Percentiles rank a stretch among this genome's conserved stretches.
These are phyloP conservation scores for Zosterops hypoxanthus DNA, from an alignment of 2,113 vertebrate genomes.

Conservation along the genomic window DNA sequence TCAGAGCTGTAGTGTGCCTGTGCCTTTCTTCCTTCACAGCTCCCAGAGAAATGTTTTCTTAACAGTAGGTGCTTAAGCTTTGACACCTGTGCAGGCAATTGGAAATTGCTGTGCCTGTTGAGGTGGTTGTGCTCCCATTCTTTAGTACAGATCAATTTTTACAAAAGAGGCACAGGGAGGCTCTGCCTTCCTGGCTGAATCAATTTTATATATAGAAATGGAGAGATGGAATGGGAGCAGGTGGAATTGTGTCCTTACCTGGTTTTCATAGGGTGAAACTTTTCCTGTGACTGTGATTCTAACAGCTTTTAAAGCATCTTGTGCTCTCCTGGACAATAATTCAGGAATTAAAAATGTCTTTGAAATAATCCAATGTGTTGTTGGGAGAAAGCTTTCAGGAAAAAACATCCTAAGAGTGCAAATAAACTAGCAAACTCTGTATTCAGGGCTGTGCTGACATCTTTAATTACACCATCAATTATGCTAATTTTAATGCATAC, in stretches of 20 bases:
- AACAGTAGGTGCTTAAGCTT: not conserved
- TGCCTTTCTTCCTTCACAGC: not conserved
- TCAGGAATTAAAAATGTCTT: not conserved
- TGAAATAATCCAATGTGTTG: not conserved
- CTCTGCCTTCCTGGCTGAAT: not conserved
- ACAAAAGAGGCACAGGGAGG: not conserved
- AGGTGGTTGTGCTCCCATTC: not conserved
- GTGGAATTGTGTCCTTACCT: not conserved
- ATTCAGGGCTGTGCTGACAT: constrained; percentile 25
- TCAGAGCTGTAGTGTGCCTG: not conserved
- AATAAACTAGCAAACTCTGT: not conserved
- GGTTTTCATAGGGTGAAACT: not conserved
- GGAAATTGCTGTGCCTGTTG: not conserved
- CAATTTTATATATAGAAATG: not conserved
- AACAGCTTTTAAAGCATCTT: not conserved
- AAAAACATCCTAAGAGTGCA: not conserved
- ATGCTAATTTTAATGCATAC: constrained; percentile 59
- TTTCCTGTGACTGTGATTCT: not conserved
- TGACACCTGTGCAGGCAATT: not conserved
- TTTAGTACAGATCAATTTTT: not conserved
- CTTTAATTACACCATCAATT: constrained; percentile 54
- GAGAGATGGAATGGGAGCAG: not conserved
- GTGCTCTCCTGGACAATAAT: not conserved
- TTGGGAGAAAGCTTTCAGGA: not conserved
- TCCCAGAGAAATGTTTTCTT: not conserved